A percentile compares a stretch with the other conserved stretches of the same genome.
Conservation (phyloP, 2,113 vertebrate species). For the Pelodiscus sinensis region DNA sequence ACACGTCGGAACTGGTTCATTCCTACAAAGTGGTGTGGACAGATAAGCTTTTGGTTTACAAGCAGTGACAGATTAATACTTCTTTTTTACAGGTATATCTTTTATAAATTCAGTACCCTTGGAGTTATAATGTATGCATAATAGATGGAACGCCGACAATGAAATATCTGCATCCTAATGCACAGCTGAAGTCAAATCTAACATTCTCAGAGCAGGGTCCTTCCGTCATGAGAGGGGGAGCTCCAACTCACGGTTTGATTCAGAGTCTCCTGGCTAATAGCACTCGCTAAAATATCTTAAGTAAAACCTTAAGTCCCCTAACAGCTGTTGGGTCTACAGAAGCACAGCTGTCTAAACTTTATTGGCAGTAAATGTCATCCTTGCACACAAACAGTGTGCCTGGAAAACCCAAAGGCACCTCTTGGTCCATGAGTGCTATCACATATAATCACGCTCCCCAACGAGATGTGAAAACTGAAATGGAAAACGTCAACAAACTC, state of each 20-base stretch:
- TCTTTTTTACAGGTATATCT: background rate
- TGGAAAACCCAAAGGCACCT: slow-evolving; percentile 58
- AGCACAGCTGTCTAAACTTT: slow-evolving; percentile 64
- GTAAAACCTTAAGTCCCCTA: slow-evolving; percentile 8
- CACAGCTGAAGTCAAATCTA: slow-evolving; percentile 19
- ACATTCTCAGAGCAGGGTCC: background rate
- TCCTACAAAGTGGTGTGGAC: background rate
- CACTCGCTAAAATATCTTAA: slow-evolving; percentile 37
- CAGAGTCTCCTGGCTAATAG: background rate
- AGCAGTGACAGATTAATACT: slow-evolving; percentile 4
- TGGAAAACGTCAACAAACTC: slow-evolving; percentile 65
- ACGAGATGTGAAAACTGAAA: slow-evolving; percentile 66
- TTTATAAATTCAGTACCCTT: background rate
- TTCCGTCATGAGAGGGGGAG: slow-evolving; percentile 8
- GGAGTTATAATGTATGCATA: slow-evolving; percentile 60
- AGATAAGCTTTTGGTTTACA: slow-evolving; percentile 3
- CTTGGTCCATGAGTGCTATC: slow-evolving; percentile 17
- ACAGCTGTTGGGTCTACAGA: slow-evolving; percentile 70
- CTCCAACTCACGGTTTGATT: background rate
- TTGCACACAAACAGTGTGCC: background rate
- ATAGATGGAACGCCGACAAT: slow-evolving; percentile 43
- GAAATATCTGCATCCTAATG: slow-evolving; percentile 55
- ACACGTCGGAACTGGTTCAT: background rate
- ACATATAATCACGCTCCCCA: slow-evolving; percentile 49
- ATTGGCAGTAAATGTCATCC: slow-evolving; percentile 73